A percentile compares a stretch with the other conserved stretches of the same genome.
These are phyloP conservation scores for Ommatoiulus sabulosus DNA, from an alignment of 2,888 invertebrate genomes.

Conservation along the genomic window DNA sequence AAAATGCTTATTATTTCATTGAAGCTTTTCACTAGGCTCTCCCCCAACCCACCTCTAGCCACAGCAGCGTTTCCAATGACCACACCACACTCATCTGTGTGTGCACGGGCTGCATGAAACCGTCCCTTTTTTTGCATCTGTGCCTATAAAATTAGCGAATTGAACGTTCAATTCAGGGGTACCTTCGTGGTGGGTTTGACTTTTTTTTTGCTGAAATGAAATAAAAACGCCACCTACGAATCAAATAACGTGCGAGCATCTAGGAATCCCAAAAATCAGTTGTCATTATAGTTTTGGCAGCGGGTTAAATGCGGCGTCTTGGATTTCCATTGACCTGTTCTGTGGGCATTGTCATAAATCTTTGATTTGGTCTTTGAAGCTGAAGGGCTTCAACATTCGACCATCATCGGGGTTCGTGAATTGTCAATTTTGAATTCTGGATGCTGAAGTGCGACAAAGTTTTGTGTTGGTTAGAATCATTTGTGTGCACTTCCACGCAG, in stretches of 20 bases:
- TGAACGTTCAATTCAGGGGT: conserved; percentile 27
- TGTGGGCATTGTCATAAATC: neutral
- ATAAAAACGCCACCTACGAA: conserved; percentile 45
- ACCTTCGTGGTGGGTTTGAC: conserved; percentile 36
- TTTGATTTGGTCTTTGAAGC: neutral
- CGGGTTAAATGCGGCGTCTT: conserved; percentile 17
- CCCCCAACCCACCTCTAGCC: conserved; percentile 44
- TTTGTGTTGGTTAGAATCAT: neutral
- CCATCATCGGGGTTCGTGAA: neutral
- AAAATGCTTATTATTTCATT: conserved; percentile 48
- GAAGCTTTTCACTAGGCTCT: conserved; percentile 25
- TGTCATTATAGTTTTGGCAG: conserved; percentile 10
- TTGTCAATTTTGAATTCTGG: neutral
- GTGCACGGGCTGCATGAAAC: conserved; percentile 44
- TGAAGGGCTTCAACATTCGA: neutral
- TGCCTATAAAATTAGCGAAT: conserved; percentile 46
- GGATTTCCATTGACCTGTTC: neutral
- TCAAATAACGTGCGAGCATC: neutral
- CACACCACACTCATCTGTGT: conserved; percentile 40
- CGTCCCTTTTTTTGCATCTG: conserved; percentile 46
- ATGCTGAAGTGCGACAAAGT: neutral
- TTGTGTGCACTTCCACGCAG: too few relatives aligned
- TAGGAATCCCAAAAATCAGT: neutral
- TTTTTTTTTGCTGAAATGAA: conserved; percentile 32
- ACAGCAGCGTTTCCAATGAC: conserved; percentile 25